Percentiles rank a stretch among this genome's conserved stretches.
Conservation (phyloP, 2,888 invertebrate species). For the Allacma fusca region DNA sequence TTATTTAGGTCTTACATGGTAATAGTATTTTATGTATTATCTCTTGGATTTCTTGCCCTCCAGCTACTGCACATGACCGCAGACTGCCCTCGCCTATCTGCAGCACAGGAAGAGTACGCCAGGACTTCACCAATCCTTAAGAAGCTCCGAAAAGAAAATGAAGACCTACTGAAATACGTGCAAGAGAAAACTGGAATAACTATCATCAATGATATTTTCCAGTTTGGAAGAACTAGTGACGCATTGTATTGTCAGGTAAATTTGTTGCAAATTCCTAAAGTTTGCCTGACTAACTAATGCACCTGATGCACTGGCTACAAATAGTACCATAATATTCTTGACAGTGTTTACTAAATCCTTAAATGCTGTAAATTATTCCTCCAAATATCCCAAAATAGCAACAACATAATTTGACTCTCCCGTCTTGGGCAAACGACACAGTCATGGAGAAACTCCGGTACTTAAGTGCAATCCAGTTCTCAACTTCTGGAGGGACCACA, state of each 20-base stretch:
- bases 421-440: constrained; percentile 75
- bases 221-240: constrained; percentile 72
- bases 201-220: constrained; percentile 63
- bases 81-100: constrained; percentile 73
- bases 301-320: too few species aligned
- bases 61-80: constrained; percentile 70
- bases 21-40: constrained; percentile 26
- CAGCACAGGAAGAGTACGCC: constrained; percentile 67
- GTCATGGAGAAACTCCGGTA: constrained; percentile 73
- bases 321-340: too few species aligned
- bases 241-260: constrained; percentile 73
- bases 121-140: constrained; percentile 68
- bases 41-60: too few species aligned
- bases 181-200: constrained; percentile 70
- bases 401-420: constrained; percentile 73
- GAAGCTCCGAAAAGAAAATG: constrained; percentile 69
- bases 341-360: too few species aligned
- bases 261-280: too few species aligned
- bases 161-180: constrained; percentile 73
- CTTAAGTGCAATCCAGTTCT: constrained; percentile 72
- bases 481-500: constrained; percentile 73
- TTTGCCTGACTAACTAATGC: too few species aligned
- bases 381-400: constrained; percentile 62
- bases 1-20: not conserved
- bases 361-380: too few species aligned